Percentiles rank a stretch among this genome's conserved stretches.
phyloP scores from a whole-genome alignment of 2,888 invertebrate genomes.

The Leptinotarsa haldemani region DNA sequence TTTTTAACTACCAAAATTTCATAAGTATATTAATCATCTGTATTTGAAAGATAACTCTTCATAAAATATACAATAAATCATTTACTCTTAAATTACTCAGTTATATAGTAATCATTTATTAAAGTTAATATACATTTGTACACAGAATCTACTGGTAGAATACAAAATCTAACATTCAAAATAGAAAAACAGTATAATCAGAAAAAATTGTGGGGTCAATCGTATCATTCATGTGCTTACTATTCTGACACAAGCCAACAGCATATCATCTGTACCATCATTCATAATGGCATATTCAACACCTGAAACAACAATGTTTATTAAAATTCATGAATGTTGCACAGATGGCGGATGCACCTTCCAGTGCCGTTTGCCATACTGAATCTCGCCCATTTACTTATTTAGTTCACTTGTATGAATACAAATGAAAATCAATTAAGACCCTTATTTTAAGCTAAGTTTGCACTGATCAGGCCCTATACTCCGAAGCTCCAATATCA shows the following conservation, averaged over 20 bases:
- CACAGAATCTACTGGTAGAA: neutral
- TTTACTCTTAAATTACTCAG: neutral
- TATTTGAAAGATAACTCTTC: neutral
- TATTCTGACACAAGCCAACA: constrained; percentile 28
- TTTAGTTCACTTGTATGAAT: too few relatives aligned
- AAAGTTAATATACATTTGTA: neutral
- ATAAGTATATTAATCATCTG: neutral
- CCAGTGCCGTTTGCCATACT: too few relatives aligned
- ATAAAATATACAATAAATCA: constrained; percentile 1
- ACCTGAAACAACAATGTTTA: constrained; percentile 25
- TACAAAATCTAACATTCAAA: neutral
- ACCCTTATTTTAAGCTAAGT: too few relatives aligned
- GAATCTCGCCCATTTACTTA: too few relatives aligned
- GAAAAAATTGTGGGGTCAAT: neutral
- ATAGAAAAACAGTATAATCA: neutral
- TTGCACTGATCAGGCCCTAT: too few relatives aligned
- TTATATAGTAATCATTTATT: constrained; percentile 1
- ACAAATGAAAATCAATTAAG: too few relatives aligned
- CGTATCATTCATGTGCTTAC: neutral
- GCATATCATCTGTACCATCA: constrained; percentile 24
- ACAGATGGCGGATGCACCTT: too few relatives aligned
- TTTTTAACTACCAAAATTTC: neutral
- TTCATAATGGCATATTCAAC: constrained; percentile 33
- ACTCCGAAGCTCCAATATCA: too few relatives aligned
- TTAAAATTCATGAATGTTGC: neutral